A percentile compares a stretch with the other conserved stretches of the same genome.
phyloP scores from a whole-genome alignment of 2,888 invertebrate genomes.

The Rotaria macrura region DNA sequence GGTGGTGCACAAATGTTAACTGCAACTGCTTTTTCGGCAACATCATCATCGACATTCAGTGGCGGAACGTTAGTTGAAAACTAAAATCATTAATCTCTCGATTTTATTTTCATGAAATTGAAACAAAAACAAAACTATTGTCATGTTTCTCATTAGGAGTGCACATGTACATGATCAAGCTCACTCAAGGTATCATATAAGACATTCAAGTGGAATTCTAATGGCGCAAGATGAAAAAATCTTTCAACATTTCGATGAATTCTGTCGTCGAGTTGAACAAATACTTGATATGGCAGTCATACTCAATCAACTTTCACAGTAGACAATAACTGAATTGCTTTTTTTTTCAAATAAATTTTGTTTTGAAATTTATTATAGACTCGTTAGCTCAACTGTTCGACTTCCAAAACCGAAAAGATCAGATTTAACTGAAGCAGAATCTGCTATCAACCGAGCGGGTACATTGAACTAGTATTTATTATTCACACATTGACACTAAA shows the following conservation, averaged over 20 bases:
- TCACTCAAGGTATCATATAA: background rate
- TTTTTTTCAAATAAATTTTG: background rate
- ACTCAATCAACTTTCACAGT: slow-evolving; percentile 26
- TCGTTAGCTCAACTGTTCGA: background rate
- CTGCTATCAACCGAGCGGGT: background rate
- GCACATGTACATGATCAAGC: background rate
- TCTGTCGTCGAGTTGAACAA: slow-evolving; percentile 23
- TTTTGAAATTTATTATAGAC: background rate
- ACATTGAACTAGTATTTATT: background rate
- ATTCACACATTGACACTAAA: too few species aligned
- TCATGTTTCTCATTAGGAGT: background rate
- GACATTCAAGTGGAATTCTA: slow-evolving; percentile 8
- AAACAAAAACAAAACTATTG: too few species aligned
- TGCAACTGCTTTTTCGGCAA: slow-evolving; percentile 22
- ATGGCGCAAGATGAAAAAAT: slow-evolving; percentile 31
- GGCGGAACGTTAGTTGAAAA: background rate
- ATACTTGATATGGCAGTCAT: slow-evolving; percentile 25
- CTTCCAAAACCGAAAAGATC: slow-evolving; percentile 27
- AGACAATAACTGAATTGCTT: background rate
- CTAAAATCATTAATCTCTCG: too few species aligned
- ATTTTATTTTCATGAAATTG: too few species aligned
- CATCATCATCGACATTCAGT: slow-evolving; percentile 21
- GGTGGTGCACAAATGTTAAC: slow-evolving; percentile 28
- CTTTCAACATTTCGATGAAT: slow-evolving; percentile 29
- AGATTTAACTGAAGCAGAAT: slow-evolving; percentile 13